Evolutionary conservation across 2,797 vertebrate genomes (phyloP), one percentile per base, ranked within the genome.

Genomic region (Vipera latastei): DNA sequence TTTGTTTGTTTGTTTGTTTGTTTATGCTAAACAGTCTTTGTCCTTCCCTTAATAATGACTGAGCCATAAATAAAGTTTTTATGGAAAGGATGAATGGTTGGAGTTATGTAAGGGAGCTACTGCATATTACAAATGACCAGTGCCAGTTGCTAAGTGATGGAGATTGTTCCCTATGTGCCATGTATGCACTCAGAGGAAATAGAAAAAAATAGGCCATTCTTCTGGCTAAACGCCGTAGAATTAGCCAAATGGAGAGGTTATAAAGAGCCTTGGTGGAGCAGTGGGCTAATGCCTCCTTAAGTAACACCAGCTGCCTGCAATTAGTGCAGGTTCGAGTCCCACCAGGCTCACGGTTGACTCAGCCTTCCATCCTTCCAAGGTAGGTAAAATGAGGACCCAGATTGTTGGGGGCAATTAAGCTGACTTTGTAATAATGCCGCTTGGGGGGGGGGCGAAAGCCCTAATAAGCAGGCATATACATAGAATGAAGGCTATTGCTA

Each of bases 81-180:
- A 13, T 78, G 26, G 16, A 18, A 14, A 28, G 5, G 22, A 32
- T 14, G 51, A 90, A 32, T 57, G 53, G 38, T 65, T 69, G 25
- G 55, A 25, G 55, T 93, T 93, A 91, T 28, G 57, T 56, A 83
- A 88, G 16, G 25, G 32, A 59, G 78, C 14, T 11, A 73, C 44
- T 1, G 7, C 4, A 3, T 53, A 51, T 38, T 61, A 51, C 48
- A 89, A 48, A 85, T 83, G 63, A 93, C 92, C 92, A 86, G 25
- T 93, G 63, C 63, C 48, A 14, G 92, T 93, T 93, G 92, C 92
- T 91, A 91, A 91, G 90, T 26, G 44, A 93, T 90, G 25, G 14
- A 88, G 44, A 63, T 88, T 48, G 4, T 85, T 32, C 91, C 48
- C 55, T 93, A 93, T 65, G 57, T 91, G 65, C n/a, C 13, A 91